These are phyloP conservation scores for Phalloptychus januarius DNA, from an alignment of 2,797 vertebrate genomes.

Conservation along the genomic window DNA sequence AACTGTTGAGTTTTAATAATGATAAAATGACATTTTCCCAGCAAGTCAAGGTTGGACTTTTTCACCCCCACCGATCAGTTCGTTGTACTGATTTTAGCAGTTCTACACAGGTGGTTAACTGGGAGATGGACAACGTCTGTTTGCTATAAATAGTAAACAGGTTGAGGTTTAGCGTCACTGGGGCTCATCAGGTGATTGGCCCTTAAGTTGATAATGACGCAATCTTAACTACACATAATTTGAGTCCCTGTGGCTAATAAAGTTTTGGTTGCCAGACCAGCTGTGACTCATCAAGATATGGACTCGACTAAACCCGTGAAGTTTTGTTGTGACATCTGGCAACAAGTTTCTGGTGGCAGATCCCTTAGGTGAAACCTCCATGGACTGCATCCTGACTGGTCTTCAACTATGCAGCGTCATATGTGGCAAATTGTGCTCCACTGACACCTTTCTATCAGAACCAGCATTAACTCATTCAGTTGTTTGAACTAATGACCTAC, in stretches of 20 bases:
- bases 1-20: slow-evolving; percentile 71
- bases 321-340: background rate
- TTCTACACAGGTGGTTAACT: slow-evolving; percentile 45
- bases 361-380: background rate
- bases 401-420: background rate
- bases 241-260: background rate
- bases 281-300: background rate
- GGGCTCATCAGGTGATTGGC: slow-evolving; percentile 46
- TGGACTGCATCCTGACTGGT: background rate
- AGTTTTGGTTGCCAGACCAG: background rate
- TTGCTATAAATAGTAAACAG: slow-evolving; percentile 50
- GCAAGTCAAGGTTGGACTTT: slow-evolving; percentile 33
- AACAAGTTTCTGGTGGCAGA: background rate
- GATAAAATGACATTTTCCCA: slow-evolving; percentile 65
- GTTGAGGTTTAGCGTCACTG: slow-evolving; percentile 16
- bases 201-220: slow-evolving; percentile 47
- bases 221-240: background rate
- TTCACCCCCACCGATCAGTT: slow-evolving; percentile 29
- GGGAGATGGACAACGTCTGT: slow-evolving; percentile 38
- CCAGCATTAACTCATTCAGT: background rate
- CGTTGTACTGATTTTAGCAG: slow-evolving; percentile 55
- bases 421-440: background rate
- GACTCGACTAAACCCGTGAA: background rate
- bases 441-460: background rate
- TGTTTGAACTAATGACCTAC: background rate